Evolutionary conservation across 2,888 invertebrate species (phyloP), one percentile per base, ranked within the genome.

Genomic region (Sialis lutaria): DNA sequence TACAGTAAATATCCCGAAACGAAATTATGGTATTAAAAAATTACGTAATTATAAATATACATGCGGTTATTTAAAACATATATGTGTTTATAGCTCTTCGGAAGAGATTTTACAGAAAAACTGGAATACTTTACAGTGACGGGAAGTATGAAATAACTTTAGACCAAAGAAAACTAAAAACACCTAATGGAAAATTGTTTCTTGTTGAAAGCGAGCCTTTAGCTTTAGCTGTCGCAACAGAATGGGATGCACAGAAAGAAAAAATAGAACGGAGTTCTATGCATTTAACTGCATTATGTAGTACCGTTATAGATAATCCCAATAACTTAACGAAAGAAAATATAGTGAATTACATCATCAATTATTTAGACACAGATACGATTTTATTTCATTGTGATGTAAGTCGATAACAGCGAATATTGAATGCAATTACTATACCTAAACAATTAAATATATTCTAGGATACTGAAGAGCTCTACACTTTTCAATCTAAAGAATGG

Each of bases 281-380:
- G 95, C 92, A 95, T 67, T 67, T 96, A 80, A 95, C 90, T 8
- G 81, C 88, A 1, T 66, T 98, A 33, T 86, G 89, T 58, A 93
- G 89, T 58, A 93, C 92, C 22, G 81, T 83, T 32, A 66, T 91
- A 50, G 98, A 98, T 62, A 97, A 97, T 70, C 96, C 96, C 6
- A 82, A 84, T 54, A 79, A 81, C 55, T 69, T 82, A 50, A 80
- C 75, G 4, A 79, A 81, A 60, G 72, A 77, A 54, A 83, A 86
- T 58, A 75, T 92, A 57, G 79, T 82, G 1, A 77, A 77, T 58
- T 79, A 84, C 58, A 72, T 93, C 52, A 62, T 90, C 2, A 86
- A 87, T 55, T 90, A 77, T 61, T 66, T 88, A 42, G 74, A 82
- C 52, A 85, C 87, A 3, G 92, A 92, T 59, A 88, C 91, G 31